Evolutionary conservation across 2,113 vertebrate genomes (phyloP), one percentile per base, ranked within the genome.

Genomic region (Hippocampus mohnikei): DNA sequence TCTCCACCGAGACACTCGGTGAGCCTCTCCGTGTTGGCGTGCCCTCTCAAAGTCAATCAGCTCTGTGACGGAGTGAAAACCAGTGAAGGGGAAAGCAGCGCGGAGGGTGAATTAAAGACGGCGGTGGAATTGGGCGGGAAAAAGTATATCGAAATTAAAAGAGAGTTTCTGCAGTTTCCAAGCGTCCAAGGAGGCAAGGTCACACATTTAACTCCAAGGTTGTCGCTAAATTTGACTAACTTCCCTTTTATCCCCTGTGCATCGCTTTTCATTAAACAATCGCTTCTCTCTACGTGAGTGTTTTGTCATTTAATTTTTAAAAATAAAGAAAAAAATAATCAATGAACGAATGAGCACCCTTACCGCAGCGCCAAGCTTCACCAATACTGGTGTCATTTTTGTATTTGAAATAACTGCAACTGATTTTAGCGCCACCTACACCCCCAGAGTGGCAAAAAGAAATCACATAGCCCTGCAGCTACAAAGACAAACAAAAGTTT

Each of bases 31-130:
- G 27, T 75, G 80, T 72, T 67, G 29, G 55, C 63, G 66, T 5
- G 1, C 62, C 76, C 76, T 78, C 74, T 83, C 76, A 76, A 84
- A 81, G 85, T 83, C 80, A 84, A 80, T 77, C 72, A 46, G 69
- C 75, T 74, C 56, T 67, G 62, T 66, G 48, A 58, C 50, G 33
- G 33, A 37, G 33, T 78, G 61, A 72, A 44, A 72, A 10, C 65
- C 75, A 16, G 66, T 50, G 40, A 72, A 50, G 61, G 27, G 64
- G 9, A 0, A 18, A 2, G 13, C 21, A 41, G 5, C 53, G 66
- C 9, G 63, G 23, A 65, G 12, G 23, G 50, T 50, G 11, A 23
- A 62, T 46, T 55, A 52, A 53, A 5, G 63, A 12, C 5, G 33
- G 15, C 16, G 33, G n/a, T 15, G 5, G 41, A 48, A 56, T 37